Evolutionary conservation across 2,797 vertebrate genomes (phyloP).

Genomic region (Peromyscus melanophrys): DNA sequence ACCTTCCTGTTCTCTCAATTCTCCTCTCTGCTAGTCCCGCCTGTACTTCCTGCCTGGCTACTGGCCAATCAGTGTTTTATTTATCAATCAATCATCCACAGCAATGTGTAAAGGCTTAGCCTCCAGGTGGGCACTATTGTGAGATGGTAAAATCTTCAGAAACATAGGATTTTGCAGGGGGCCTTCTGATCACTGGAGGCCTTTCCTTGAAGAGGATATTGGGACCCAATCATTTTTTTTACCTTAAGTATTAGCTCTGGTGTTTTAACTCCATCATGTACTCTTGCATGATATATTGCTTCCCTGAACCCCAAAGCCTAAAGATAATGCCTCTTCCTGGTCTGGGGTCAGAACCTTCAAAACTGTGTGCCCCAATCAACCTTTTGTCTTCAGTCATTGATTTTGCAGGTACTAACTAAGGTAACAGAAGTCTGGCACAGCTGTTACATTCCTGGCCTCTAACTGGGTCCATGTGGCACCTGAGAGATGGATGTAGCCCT

Average conservation of each 20-base stretch:
- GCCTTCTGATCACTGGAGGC: background rate
- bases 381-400: background rate
- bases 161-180: background rate
- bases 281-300: background rate
- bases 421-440: background rate
- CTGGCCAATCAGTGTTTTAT: no score
- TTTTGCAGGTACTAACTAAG: background rate
- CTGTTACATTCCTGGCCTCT: background rate
- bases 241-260: background rate
- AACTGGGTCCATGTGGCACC: background rate
- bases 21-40: no score
- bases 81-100: no score
- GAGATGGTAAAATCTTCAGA: background rate
- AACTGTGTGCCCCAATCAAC: background rate
- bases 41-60: no score
- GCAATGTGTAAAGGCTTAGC: background rate
- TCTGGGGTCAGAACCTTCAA: background rate
- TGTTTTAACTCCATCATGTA: background rate
- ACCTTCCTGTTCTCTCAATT: no score
- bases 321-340: background rate
- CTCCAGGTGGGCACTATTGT: background rate
- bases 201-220: background rate
- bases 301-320: background rate
- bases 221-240: no score
- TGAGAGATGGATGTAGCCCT: background rate